Conservation (phyloP, 2,797 vertebrate species). For the Acomys russatus region DNA sequence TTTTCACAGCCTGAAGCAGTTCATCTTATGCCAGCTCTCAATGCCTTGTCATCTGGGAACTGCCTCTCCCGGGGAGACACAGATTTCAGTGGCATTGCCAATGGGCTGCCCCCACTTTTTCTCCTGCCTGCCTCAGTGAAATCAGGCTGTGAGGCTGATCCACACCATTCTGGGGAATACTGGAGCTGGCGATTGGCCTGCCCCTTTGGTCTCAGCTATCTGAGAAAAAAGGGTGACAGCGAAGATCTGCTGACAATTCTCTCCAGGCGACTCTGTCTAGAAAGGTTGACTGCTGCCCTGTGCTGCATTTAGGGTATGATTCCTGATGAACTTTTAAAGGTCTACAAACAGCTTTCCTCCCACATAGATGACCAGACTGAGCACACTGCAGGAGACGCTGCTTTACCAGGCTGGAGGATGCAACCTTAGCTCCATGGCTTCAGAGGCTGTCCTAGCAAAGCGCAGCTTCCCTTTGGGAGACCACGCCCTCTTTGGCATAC, state of each 20-base stretch:
- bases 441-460: background rate
- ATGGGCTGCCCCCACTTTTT: background rate
- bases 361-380: background rate
- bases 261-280: background rate
- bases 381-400: background rate
- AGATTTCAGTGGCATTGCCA: background rate
- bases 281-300: background rate
- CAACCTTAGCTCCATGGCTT: background rate
- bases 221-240: background rate
- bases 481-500: too few species aligned
- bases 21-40: constrained; percentile 26
- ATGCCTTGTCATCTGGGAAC: too few species aligned
- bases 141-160: background rate
- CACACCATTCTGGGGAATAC: background rate
- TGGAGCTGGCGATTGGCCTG: background rate
- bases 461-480: background rate
- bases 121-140: background rate
- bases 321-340: background rate
- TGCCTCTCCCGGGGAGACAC: background rate
- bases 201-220: background rate
- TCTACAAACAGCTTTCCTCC: background rate
- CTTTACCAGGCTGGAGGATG: background rate
- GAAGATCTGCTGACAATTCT: background rate
- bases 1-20: background rate
- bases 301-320: background rate